These are phyloP conservation scores for Pan troglodytes DNA, from an alignment of 2,113 vertebrate genomes.

Conservation along the genomic window NHGRI_mPanTro3-v2.1_pri NC_072409.2:114464501-114465000, in stretches of 20 bases:
- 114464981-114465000: not conserved
- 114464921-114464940: not conserved
- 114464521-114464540: not conserved
- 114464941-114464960: not conserved
- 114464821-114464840: not conserved
- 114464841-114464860: slow-evolving; percentile 20
- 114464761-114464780: not conserved
- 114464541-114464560: not conserved
- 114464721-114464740: slow-evolving; percentile 37
- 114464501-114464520: not conserved
- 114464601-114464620: not conserved
- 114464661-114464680: not conserved
- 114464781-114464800: not conserved
- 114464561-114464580: not conserved
- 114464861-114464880: slow-evolving; percentile 23
- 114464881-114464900: not conserved
- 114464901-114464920: not conserved
- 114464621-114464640: not conserved
- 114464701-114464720: slow-evolving; percentile 10
- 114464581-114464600: not conserved
- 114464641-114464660: not conserved
- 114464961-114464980: not conserved
- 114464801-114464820: not conserved
- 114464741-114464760: slow-evolving; percentile 50
- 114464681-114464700: not conserved